Conservation (phyloP, 2,797 vertebrate genomes). For the Trachops cirrhosus region DNA sequence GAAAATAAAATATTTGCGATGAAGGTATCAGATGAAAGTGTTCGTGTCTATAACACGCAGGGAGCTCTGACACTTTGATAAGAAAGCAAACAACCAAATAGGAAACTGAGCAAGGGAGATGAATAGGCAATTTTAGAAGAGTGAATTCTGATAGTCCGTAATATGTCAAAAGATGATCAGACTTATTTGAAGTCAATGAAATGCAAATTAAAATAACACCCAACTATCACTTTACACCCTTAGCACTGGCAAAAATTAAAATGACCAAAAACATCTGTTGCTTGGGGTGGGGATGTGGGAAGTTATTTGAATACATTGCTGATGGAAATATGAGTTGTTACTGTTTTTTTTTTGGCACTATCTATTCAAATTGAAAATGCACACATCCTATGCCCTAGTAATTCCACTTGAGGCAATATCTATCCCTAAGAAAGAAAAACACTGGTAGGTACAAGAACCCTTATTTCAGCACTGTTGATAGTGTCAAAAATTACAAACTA, state of each 20-base stretch:
- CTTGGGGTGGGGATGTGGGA: neutral
- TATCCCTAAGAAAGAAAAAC: neutral
- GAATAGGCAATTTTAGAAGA: slow-evolving; percentile 14
- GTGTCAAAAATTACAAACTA: neutral
- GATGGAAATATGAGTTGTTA: neutral
- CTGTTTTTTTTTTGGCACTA: neutral
- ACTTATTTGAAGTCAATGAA: neutral
- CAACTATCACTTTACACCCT: neutral
- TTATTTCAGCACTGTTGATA: slow-evolving; percentile 5
- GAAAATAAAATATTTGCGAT: slow-evolving; percentile 6
- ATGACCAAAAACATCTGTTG: neutral
- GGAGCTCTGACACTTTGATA: neutral
- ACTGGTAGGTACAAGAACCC: neutral
- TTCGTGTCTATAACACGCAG: neutral
- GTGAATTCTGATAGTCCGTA: neutral
- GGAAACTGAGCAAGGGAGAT: neutral
- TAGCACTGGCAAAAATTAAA: neutral
- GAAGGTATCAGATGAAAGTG: neutral
- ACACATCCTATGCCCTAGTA: neutral
- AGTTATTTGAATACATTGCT: neutral
- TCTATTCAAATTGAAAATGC: neutral
- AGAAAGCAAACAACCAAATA: neutral
- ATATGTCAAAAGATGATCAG: neutral
- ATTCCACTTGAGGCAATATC: neutral
- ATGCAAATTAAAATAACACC: neutral